Percentiles rank a stretch among this genome's conserved stretches.
Evolutionary conservation across 2,113 vertebrate genomes (phyloP).

Genomic region (Crotalus helleri): DNA sequence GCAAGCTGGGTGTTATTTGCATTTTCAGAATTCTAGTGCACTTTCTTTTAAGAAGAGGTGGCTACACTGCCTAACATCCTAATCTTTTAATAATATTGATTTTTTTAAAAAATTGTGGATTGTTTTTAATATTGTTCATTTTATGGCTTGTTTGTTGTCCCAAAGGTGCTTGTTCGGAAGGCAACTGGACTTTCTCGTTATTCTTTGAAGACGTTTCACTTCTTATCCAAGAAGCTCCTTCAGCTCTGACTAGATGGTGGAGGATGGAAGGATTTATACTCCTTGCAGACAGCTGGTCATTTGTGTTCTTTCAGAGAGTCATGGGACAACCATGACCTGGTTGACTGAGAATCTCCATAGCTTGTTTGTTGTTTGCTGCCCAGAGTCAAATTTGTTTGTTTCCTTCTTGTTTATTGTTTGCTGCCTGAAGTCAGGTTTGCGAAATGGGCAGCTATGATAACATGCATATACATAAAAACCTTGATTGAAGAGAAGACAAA

Average conservation of each 20-base stretch:
- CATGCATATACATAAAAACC: not conserved
- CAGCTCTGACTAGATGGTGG: too few species aligned
- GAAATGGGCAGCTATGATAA: not conserved
- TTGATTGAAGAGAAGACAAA: not conserved
- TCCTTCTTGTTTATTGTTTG: not conserved
- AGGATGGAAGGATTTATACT: too few species aligned
- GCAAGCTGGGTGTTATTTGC: not conserved
- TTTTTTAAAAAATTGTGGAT: not conserved
- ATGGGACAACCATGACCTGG: too few species aligned
- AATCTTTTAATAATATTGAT: not conserved
- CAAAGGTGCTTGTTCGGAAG: too few species aligned
- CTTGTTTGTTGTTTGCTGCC: not conserved
- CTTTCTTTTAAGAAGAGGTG: not conserved
- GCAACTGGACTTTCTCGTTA: too few species aligned
- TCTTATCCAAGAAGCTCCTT: too few species aligned
- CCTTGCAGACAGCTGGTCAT: too few species aligned
- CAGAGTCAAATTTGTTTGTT: not conserved
- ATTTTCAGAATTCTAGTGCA: not conserved
- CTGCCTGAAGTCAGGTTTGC: not conserved
- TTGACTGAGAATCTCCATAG: too few species aligned
- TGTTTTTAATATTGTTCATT: not conserved
- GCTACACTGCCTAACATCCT: not conserved
- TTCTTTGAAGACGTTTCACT: too few species aligned
- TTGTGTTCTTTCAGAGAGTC: too few species aligned
- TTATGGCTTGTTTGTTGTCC: not conserved